Evolutionary conservation across 2,113 vertebrate species (phyloP), one percentile per base, ranked within the genome.

Genomic region (Alces alces): DNA sequence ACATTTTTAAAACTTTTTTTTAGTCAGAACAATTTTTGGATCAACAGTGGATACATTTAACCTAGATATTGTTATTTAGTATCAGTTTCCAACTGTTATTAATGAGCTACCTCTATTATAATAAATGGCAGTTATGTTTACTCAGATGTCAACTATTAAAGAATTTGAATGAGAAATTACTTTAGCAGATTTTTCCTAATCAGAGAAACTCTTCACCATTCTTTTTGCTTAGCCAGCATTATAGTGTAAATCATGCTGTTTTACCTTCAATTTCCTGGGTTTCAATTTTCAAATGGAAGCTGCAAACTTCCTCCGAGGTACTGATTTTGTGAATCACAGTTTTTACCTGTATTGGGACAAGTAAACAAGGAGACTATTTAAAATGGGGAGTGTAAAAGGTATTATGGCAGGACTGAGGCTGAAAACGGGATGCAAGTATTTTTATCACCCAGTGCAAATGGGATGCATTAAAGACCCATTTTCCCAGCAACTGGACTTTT

Each of bases 301-400:
- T 98, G 98, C 99, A 99, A 0, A 95, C 94, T 30, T 99, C 97
- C 13, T 98, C 96, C 70, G 98, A 98, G 2, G 99, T 97, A 2
- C 98, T 96, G 0, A 98, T 99, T 97, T 98, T 98, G 36, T 99
- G 99, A 96, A 99, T 99, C 7, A 99, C 98, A 0, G 99, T 99
- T 98, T 93, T 99, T 95, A 99, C 97, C 99, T 99, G 86, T 12
- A 94, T 84, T 82, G 0, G 1, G 28, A 88, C 93, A 98, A 79
- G 87, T 45, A 73, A 96, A 96, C 83, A 27, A 98, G 79, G 97
- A 21, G 82, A 93, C 45, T 36, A 11, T 76, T 91, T 96, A 36
- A 28, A 89, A 98, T 4, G 14, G n/a, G 50, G 97, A 52, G 66
- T 9, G n/a, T 39, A 57, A 95, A 61, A 70, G 33, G 10, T 9